Evolutionary conservation across 2,113 vertebrate species (phyloP).

Genomic region (Panurus biarmicus): DNA sequence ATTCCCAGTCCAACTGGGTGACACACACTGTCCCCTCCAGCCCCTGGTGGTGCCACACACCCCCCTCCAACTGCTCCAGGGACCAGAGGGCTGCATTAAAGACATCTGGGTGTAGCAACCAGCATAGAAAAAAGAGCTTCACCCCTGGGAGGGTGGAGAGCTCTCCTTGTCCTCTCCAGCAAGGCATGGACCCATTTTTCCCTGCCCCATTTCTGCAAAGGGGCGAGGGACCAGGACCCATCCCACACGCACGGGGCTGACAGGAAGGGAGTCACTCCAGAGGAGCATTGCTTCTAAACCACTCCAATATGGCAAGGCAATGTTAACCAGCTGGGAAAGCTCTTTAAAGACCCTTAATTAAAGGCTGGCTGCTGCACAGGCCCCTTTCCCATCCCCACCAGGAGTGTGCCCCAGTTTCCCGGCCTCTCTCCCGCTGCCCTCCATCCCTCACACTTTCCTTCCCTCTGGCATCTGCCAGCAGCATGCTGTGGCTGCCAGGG

Average conservation of each 20-base stretch:
- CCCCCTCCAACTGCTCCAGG: rapidly evolving
- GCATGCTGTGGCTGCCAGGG: background rate
- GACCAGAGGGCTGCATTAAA: background rate
- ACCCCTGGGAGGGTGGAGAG: background rate
- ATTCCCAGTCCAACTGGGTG: background rate
- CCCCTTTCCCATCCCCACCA: slow-evolving; percentile 8
- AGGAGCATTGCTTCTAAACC: slow-evolving; percentile 53
- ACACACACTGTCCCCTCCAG: background rate
- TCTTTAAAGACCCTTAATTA: slow-evolving; percentile 66
- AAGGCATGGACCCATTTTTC: rapidly evolving
- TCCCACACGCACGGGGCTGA: background rate
- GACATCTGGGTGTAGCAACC: background rate
- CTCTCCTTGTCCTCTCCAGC: background rate
- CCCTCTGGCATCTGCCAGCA: slow-evolving; percentile 42
- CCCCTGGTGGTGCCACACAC: rapidly evolving
- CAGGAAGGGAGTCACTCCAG: slow-evolving; percentile 42
- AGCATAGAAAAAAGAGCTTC: rapidly evolving
- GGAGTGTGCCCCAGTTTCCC: background rate
- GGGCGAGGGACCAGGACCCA: rapidly evolving
- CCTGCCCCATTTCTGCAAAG: background rate
- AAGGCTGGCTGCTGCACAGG: slow-evolving; percentile 54
- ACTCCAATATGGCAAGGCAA: slow-evolving; percentile 65
- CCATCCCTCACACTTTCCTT: slow-evolving; percentile 22
- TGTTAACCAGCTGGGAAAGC: slow-evolving; percentile 56
- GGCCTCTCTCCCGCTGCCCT: background rate